phyloP scores from a whole-genome alignment of 2,888 invertebrate genomes.

The Gastracanthus pulcherrimus region DNA sequence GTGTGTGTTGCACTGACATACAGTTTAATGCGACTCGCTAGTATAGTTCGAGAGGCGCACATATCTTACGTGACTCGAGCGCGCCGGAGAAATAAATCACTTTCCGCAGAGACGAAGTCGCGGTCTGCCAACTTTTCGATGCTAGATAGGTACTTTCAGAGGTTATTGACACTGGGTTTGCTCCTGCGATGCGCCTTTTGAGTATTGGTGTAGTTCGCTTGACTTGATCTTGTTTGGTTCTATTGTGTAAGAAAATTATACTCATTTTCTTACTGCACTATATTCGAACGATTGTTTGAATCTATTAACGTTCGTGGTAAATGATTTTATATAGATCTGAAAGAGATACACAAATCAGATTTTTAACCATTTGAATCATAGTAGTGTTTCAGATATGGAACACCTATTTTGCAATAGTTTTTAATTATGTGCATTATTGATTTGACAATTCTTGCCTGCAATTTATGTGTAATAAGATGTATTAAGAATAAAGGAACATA shows the following conservation, averaged over 20 bases:
- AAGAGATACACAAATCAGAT: too few relatives aligned
- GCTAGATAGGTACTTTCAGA: neutral
- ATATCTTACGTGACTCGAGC: neutral
- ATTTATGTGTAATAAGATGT: too few relatives aligned
- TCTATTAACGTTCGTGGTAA: too few relatives aligned
- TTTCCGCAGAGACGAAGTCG: neutral
- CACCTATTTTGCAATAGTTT: too few relatives aligned
- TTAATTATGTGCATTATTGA: too few relatives aligned
- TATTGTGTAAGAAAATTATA: neutral
- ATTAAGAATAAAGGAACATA: too few relatives aligned
- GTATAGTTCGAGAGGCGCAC: neutral
- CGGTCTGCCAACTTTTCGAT: conserved; percentile 12
- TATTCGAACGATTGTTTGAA: too few relatives aligned
- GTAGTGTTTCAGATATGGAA: too few relatives aligned
- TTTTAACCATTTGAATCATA: too few relatives aligned
- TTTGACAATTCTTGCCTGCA: too few relatives aligned
- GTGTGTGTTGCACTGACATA: neutral
- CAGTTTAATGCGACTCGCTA: neutral
- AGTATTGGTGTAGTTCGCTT: neutral
- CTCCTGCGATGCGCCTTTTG: neutral
- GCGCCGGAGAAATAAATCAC: conserved; percentile 27
- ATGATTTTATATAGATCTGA: too few relatives aligned
- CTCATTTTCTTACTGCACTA: too few relatives aligned
- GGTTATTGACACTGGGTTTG: conserved; percentile 28
- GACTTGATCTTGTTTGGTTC: neutral